Percentiles rank a stretch among this genome's conserved stretches.
Conservation (phyloP, 64 coral and sea anemone genomes). For the Porites australiensis region DNA sequence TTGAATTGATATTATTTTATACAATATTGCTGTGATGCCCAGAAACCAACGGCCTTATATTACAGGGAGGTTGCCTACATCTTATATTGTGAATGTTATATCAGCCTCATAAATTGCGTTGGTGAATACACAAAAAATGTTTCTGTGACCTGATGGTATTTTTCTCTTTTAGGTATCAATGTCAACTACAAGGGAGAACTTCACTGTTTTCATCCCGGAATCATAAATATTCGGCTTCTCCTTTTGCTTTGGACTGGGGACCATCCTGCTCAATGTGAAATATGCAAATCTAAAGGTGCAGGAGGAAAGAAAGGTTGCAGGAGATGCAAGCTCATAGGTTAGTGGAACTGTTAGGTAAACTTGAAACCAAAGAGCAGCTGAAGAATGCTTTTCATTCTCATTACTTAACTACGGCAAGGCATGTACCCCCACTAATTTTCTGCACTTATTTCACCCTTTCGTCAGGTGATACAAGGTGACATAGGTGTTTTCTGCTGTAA, state of each 20-base stretch:
- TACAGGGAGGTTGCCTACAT: neutral
- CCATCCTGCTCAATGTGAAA: conserved; percentile 42
- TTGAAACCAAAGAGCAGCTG: conserved; percentile 11
- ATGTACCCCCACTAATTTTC: conserved; percentile 4
- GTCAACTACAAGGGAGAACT: conserved; percentile 11
- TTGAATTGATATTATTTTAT: conserved; percentile 1
- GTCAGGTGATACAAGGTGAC: neutral
- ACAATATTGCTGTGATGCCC: neutral
- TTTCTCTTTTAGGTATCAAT: conserved; percentile 22
- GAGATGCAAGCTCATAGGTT: conserved; percentile 35
- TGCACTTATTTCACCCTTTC: neutral
- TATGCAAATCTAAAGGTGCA: conserved; percentile 47
- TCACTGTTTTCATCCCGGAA: conserved; percentile 6
- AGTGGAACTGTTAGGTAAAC: neutral
- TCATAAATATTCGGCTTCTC: conserved; percentile 7
- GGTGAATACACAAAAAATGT: neutral
- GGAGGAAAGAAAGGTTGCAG: conserved; percentile 45
- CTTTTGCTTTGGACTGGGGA: conserved; percentile 58
- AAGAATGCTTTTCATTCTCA: neutral
- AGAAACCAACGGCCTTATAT: neutral
- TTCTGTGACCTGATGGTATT: conserved; percentile 6
- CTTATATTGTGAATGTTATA: neutral
- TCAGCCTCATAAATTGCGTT: neutral
- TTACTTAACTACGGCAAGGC: neutral
- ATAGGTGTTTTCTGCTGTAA: neutral